Base-by-base conservation (phyloP, 2,797 vertebrate species). In the Hypotaenidia philippensis region DNA sequence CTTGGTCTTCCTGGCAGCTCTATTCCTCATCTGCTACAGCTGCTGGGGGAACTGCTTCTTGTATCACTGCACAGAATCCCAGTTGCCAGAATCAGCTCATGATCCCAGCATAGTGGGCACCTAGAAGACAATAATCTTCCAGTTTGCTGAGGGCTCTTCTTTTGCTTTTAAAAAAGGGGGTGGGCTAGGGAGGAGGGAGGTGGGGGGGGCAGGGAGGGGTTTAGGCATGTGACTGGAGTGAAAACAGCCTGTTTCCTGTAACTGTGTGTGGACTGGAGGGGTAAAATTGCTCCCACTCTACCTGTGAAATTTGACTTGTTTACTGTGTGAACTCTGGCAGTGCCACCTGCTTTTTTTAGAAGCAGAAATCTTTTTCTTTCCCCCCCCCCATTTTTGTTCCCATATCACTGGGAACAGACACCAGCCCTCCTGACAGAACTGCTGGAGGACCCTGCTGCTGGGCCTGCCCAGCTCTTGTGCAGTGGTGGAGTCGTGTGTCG, bases 31-130 rank as follows among this genome's bases (percentile, higher is more conserved):
- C 98, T 99, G 99, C 98, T 99, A 99, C 97, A 99, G 99, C 97
- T 99, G 99, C 98, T 99, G 99, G 99, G 99, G 99, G 77, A 99
- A 99, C 98, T 99, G 99, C 98, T 99, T 99, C 98, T 98, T 99
- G 89, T 99, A 99, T 96, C 99, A 99, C 98, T 99, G 99, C 98
- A 98, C 99, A 78, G 99, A 99, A 86, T 98, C 99, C 57, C 97
- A 98, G 15, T 97, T 99, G 97, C 99, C 99, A 0, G 98, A 99
- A 84, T 98, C 98, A 1, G 99, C 99, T 69, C 99, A 99, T 1
- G 98, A 99, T 97, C 99, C 99, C 10, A 98, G 96, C 36, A 98
- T 99, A 61, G 98, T 99, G 74, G 99, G 99, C 96, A 99, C 99
- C 97, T 99, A 99, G 96, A 91, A 70, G 85, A 65, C 31, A 9